A percentile compares a stretch with the other conserved stretches of the same genome.
Conservation (phyloP, 30 jellyfish, hydroid and myxozoan species). For the Hydractinia symbiolongicarpus region DNA sequence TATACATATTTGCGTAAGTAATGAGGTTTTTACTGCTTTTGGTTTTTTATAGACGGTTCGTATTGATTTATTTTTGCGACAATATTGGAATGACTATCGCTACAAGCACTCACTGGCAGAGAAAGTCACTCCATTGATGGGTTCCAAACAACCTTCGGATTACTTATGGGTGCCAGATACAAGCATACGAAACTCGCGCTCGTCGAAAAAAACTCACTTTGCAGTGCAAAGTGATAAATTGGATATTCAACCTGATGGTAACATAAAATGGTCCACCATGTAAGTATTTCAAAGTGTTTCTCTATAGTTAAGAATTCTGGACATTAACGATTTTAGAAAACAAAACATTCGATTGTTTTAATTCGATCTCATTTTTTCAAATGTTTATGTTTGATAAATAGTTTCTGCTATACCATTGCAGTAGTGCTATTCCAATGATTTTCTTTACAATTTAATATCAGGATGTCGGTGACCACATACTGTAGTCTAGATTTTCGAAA, state of each 20-base stretch:
- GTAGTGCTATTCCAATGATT: no score
- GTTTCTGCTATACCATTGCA: no score
- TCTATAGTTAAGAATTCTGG: no score
- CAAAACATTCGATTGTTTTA: no score
- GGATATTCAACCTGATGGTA: constrained; percentile 63
- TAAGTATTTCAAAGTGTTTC: background rate
- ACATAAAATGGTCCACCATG: constrained; percentile 82
- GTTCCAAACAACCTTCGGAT: constrained; percentile 52
- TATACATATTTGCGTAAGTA: no score
- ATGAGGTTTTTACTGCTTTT: no score
- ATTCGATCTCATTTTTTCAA: no score
- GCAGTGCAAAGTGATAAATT: constrained; percentile 57
- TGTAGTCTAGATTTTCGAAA: constrained; percentile 61
- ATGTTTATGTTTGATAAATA: no score
- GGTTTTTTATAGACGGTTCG: constrained; percentile 42
- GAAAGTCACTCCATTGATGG: constrained; percentile 41
- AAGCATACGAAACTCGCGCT: constrained; percentile 46
- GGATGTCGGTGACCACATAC: constrained; percentile 40
- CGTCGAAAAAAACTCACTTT: constrained; percentile 63
- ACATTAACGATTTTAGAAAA: no score
- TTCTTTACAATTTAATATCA: background rate
- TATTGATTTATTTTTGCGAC: constrained; percentile 59
- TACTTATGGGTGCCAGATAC: constrained; percentile 86
- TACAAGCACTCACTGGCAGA: constrained; percentile 31
- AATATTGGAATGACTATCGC: constrained; percentile 64